phyloP scores from a whole-genome alignment of 2,888 invertebrate species.

The Hetaerina titia region DNA sequence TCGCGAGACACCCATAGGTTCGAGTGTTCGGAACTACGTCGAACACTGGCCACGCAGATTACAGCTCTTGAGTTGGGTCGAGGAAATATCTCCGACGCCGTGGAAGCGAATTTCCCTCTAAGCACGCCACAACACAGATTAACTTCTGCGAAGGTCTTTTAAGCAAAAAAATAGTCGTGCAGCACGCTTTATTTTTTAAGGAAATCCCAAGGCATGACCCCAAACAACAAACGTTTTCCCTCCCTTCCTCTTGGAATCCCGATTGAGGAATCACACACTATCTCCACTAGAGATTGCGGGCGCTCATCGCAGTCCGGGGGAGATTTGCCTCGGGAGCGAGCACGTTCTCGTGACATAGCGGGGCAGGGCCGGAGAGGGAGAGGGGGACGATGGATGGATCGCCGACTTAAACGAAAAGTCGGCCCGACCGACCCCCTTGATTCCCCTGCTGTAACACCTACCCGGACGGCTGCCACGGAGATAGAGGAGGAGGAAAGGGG shows the following conservation, averaged over 20 bases:
- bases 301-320: not conserved
- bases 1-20: not conserved
- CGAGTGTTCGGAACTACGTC: not conserved
- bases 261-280: not conserved
- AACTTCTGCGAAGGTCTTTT: not conserved
- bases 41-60: not conserved
- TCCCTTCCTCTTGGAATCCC: not conserved
- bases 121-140: not conserved
- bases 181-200: not conserved
- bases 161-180: not conserved
- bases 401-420: not conserved
- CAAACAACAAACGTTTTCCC: not conserved
- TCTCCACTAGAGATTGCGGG: not conserved
- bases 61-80: not conserved
- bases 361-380: not conserved
- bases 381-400: not conserved
- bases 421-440: not conserved
- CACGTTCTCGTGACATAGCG: conserved; percentile 5
- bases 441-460: not conserved
- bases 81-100: not conserved
- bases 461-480: not conserved
- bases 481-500: not conserved
- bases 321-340: not conserved
- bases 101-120: not conserved
- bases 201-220: not conserved